Conservation (phyloP, 2,797 vertebrate species). For the Sebastiscus albofasciatus region DNA sequence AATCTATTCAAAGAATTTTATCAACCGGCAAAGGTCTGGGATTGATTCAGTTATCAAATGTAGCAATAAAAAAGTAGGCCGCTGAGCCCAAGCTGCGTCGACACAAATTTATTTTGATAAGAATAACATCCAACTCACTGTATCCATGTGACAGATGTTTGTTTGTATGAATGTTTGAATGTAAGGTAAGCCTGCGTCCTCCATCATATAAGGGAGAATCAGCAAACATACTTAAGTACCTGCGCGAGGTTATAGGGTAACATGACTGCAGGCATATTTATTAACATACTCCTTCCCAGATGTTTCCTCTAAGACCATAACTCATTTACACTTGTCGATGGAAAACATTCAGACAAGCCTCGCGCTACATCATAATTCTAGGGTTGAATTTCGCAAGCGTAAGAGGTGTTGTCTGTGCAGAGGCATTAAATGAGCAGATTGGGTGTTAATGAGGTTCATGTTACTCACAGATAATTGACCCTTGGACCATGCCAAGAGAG, state of each 20-base stretch:
- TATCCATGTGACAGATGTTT: slow-evolving; percentile 57
- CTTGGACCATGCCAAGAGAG: background rate
- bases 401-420: slow-evolving; percentile 26
- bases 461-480: slow-evolving; percentile 60
- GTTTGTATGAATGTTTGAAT: slow-evolving; percentile 37
- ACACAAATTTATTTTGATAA: slow-evolving; percentile 46
- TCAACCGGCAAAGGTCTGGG: background rate
- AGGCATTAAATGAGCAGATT: slow-evolving; percentile 27
- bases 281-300: slow-evolving; percentile 60
- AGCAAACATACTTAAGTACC: slow-evolving; percentile 33
- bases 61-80: slow-evolving; percentile 20
- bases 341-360: slow-evolving; percentile 58
- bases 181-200: slow-evolving; percentile 6
- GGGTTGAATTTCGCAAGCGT: slow-evolving; percentile 21
- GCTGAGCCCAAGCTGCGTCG: slow-evolving; percentile 23
- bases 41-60: slow-evolving; percentile 33
- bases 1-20: slow-evolving; percentile 19
- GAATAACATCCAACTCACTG: slow-evolving; percentile 37
- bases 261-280: slow-evolving; percentile 48
- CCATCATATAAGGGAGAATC: slow-evolving; percentile 3
- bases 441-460: slow-evolving; percentile 62
- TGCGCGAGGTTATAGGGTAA: slow-evolving; percentile 35
- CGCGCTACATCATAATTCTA: slow-evolving; percentile 37
- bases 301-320: slow-evolving; percentile 57
- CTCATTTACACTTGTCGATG: slow-evolving; percentile 63